A percentile compares a stretch with the other conserved stretches of the same genome.
Conservation (phyloP, 2,113 vertebrate species). For the Acinonyx jubatus region DNA sequence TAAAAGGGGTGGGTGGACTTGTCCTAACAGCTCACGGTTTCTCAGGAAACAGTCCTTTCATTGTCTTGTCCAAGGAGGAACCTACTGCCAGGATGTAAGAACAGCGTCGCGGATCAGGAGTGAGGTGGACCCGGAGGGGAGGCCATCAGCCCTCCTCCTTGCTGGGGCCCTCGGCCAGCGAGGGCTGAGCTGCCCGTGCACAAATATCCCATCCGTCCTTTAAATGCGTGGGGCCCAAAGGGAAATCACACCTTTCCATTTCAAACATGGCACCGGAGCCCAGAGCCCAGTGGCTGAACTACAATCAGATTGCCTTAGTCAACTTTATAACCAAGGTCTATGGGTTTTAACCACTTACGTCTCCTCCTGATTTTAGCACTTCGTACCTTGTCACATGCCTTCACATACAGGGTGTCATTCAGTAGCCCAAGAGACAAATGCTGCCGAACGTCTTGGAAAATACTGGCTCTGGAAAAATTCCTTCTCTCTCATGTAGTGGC, state of each 20-base stretch:
- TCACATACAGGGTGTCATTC: not conserved
- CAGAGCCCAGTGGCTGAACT: not conserved
- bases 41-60: not conserved
- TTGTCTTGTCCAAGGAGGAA: not conserved
- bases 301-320: not conserved
- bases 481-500: not conserved
- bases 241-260: not conserved
- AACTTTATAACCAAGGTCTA: not conserved
- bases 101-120: rapidly evolving
- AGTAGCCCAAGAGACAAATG: not conserved
- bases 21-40: not conserved
- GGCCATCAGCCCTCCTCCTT: not conserved
- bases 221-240: not conserved
- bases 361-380: not conserved
- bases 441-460: not conserved
- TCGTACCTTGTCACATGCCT: not conserved
- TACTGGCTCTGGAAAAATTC: not conserved
- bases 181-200: not conserved
- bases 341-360: not conserved
- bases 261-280: not conserved
- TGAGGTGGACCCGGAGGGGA: not conserved
- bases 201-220: not conserved
- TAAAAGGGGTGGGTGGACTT: not conserved
- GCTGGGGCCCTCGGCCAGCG: not conserved
- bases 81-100: not conserved